Conservation (phyloP, 2,888 invertebrate genomes). For the Punctoribates punctum region DNA sequence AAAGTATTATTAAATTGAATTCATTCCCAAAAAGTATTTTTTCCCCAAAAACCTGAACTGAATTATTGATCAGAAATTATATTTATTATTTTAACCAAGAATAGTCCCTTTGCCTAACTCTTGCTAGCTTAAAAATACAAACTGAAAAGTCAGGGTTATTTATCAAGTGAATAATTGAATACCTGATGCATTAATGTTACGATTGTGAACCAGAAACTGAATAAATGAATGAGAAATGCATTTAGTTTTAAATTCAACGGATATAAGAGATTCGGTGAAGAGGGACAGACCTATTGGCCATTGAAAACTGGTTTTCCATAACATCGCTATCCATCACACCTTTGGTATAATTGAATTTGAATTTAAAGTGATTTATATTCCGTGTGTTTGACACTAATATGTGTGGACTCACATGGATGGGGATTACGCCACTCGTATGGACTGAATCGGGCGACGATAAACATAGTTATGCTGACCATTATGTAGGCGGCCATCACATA, state of each 20-base stretch:
- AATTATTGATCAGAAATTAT: background rate
- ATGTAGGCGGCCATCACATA: slow-evolving; percentile 87
- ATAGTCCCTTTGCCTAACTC: background rate
- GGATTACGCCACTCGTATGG: slow-evolving; percentile 63
- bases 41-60: background rate
- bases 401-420: slow-evolving; percentile 51
- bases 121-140: background rate
- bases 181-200: slow-evolving; percentile 86
- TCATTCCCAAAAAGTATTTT: too few relatives aligned
- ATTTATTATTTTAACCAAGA: too few relatives aligned
- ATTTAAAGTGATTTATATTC: background rate
- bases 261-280: background rate
- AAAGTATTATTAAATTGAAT: too few relatives aligned
- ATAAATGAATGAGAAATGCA: slow-evolving; percentile 63
- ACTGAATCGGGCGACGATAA: slow-evolving; percentile 92
- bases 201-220: slow-evolving; percentile 93
- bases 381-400: background rate
- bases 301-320: slow-evolving; percentile 82
- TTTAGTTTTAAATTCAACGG: background rate
- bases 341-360: background rate
- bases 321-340: slow-evolving; percentile 59
- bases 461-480: slow-evolving; percentile 84
- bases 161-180: background rate
- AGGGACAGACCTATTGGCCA: slow-evolving; percentile 39
- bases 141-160: background rate